Base-by-base conservation (phyloP, 2,797 vertebrate species). In the Bradypodion pumilum region DNA sequence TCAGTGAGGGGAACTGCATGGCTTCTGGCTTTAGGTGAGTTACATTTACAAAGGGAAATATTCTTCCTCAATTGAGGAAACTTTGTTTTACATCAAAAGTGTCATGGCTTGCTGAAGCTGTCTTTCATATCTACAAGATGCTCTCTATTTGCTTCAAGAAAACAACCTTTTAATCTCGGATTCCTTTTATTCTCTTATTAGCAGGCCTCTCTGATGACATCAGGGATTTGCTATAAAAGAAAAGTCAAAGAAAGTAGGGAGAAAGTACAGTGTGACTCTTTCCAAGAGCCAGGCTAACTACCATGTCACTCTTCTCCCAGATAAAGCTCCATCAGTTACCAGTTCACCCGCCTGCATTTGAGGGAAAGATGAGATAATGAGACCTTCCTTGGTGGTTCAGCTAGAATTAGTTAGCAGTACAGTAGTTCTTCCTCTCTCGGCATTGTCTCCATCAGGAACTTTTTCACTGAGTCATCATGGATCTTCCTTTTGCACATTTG, bases 11-110 rank as follows among this genome's bases (percentile, higher is more conserved):
- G 52, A 65, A 70, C n/a, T 74, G 56, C 16, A 16, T 69, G 65
- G 74, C 46, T 72, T 62, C 75, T 84, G 23, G 42, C 32, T 72
- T 49, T 16, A 78, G 66, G 82, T 75, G 62, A 44, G 25, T 72
- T 35, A 13, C 2, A 35, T 72, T n/a, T 37, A 21, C 75, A 74
- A 62, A 81, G 40, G 10, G 7, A 78, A 62, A 7, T 62, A 23
- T 29, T 63, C 42, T 42, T 42, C 46, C 35, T 83, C 15, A 76
- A 44, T 12, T 44, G 19, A 60, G 35, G 46, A n/a, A 60, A 60
- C 37, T 59, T 83, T 5, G n/a, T 27, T 69, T 37, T 60, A 25
- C 8, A 65, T n/a, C 40, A 37, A 19, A 60, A 13, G 1, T 12
- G 37, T 21, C 27, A 37, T 66, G 49, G 27, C 27, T 59, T 49